These are phyloP conservation scores for Procapra przewalskii DNA, from an alignment of 2,113 vertebrate genomes.

Conservation along the genomic window DNA sequence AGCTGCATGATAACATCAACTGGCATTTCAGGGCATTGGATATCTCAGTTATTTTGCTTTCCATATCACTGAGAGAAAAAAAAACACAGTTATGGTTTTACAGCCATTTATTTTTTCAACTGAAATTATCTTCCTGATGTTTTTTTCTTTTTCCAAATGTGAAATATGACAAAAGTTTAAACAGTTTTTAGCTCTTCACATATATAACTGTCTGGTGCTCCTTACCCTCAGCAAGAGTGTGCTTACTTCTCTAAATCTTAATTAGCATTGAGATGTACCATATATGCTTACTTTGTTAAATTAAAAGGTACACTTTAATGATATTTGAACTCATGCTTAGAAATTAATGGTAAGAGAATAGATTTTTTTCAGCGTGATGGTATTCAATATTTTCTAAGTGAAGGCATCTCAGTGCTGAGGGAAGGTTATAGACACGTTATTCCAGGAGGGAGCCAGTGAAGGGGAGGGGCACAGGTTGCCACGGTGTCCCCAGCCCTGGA, in stretches of 20 bases:
- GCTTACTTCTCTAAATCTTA: neutral
- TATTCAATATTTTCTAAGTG: neutral
- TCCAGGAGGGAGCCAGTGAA: neutral
- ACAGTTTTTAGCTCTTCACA: neutral
- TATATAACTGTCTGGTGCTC: neutral
- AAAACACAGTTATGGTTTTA: neutral
- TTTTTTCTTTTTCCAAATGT: neutral
- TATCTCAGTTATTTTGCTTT: neutral
- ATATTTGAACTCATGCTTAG: neutral
- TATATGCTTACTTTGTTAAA: neutral
- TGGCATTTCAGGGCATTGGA: neutral
- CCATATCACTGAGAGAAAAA: neutral
- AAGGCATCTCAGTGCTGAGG: neutral
- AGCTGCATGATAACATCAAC: neutral
- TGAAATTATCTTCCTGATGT: neutral
- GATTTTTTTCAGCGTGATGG: neutral
- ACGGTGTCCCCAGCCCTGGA: neutral
- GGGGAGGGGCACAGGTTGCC: neutral
- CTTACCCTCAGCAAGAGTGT: neutral
- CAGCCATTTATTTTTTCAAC: neutral
- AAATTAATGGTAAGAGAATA: neutral
- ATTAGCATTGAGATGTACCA: neutral
- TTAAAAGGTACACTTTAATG: neutral
- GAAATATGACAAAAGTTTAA: neutral
- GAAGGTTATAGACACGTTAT: neutral